Percentiles rank a stretch among this genome's conserved stretches.
These are phyloP conservation scores for Athetis lepigone DNA, from an alignment of 2,888 invertebrate genomes.

Conservation along the genomic window DNA sequence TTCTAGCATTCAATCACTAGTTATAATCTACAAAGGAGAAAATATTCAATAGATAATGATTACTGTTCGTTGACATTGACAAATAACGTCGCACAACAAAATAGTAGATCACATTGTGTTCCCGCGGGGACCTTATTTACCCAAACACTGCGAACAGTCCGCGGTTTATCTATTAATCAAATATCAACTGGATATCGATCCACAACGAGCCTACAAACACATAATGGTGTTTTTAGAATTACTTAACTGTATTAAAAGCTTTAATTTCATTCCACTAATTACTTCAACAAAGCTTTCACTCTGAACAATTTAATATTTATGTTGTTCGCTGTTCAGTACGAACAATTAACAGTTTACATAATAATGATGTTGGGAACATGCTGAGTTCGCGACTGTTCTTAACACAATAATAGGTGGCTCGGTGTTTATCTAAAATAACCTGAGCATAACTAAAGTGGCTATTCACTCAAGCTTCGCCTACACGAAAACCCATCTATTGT, in stretches of 20 bases:
- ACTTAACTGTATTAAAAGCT: slow-evolving; percentile 35
- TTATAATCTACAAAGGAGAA: slow-evolving; percentile 10
- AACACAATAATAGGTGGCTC: slow-evolving; percentile 49
- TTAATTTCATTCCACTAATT: slow-evolving; percentile 28
- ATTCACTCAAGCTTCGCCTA: slow-evolving; percentile 56
- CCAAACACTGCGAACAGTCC: slow-evolving; percentile 3
- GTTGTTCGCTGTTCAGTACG: slow-evolving; percentile 35
- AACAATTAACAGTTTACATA: slow-evolving; percentile 48
- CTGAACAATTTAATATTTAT: slow-evolving; percentile 43
- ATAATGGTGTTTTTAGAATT: slow-evolving; percentile 15
- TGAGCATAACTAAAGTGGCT: slow-evolving; percentile 59
- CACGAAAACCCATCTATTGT: slow-evolving; percentile 57
- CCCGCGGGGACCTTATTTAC: slow-evolving; percentile 29
- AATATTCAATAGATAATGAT: slow-evolving; percentile 34
- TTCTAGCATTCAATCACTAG: too few relatives aligned
- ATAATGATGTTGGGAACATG: slow-evolving; percentile 43
- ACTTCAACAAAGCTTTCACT: slow-evolving; percentile 38
- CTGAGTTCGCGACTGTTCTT: slow-evolving; percentile 31
- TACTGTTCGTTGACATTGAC: slow-evolving; percentile 41
- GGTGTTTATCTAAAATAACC: slow-evolving; percentile 54
- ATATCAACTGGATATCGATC: slow-evolving; percentile 9
- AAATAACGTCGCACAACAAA: slow-evolving; percentile 37
- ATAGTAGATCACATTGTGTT: slow-evolving; percentile 37
- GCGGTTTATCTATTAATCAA: slow-evolving; percentile 26
- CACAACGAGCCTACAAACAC: slow-evolving; percentile 9